Evolutionary conservation across 2,797 vertebrate genomes (phyloP), one percentile per base, ranked within the genome.

Genomic region (Smutsia gigantea): DNA sequence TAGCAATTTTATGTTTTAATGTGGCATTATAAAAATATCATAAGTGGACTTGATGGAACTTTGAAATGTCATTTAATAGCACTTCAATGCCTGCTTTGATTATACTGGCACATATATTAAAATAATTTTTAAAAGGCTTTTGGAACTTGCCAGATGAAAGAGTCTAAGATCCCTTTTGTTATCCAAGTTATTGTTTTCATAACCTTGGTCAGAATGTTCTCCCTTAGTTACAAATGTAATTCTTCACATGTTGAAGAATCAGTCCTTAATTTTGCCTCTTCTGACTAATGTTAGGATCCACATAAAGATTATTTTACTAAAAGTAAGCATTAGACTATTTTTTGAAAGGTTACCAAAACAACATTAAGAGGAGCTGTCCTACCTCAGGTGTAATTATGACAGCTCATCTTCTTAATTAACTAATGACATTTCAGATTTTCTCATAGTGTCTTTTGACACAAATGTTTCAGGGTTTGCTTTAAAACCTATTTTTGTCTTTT

Each of bases 271-370:
- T 92, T 94, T 96, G 27, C 14, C 19, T 93, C 25, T 90, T 82
- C 46, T 61, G 59, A 57, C 88, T 92, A 91, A 74, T 93, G 46
- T 96, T 57, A 95, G 49, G 61, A 86, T 25, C n/a, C 37, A 92
- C 31, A 74, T 93, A 86, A 93, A 92, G 93, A 72, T 4, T 39
- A 64, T 74, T 93, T 92, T 90, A 92, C 51, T 39, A 23, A 96
- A 96, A 93, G 59, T 64, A 78, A 95, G 27, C 7, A 93, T 87
- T 97, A 92, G 57, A 87, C n/a, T 46, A 46, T 46, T 53, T 92
- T 97, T 96, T 84, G n/a, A 97, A 63, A 95, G 42, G 61, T 96
- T 98, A 95, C 97, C 96, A 98, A 97, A 98, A 97, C 96, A 97
- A 57, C 4, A 0, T 97, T 95, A 96, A 90, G 92, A 97, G 93